Evolutionary conservation across 2,113 vertebrate genomes (phyloP).

Genomic region (Canis aureus): DNA sequence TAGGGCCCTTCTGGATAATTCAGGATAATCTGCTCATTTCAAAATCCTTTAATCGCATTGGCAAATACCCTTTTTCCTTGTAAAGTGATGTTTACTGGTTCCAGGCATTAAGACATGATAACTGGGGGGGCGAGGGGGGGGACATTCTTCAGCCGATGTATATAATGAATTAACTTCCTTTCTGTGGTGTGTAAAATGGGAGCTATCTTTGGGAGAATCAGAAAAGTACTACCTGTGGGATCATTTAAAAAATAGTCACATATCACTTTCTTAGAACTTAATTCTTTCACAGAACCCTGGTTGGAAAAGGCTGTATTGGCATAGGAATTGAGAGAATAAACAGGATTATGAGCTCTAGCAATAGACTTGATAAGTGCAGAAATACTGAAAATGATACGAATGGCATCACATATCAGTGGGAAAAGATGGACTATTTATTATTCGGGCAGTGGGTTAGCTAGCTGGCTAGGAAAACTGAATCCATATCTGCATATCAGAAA

Average conservation of each 20-base stretch:
- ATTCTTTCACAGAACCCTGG: background rate
- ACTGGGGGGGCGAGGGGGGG: background rate
- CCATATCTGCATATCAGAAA: background rate
- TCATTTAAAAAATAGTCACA: background rate
- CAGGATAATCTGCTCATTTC: background rate
- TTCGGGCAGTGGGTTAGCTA: background rate
- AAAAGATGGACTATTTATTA: background rate
- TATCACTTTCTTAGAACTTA: slow-evolving; percentile 3
- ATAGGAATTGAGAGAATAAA: background rate
- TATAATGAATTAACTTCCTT: background rate
- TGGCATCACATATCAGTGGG: background rate
- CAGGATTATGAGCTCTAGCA: background rate
- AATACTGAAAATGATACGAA: slow-evolving; percentile 16
- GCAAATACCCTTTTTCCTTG: background rate
- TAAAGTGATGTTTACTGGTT: background rate
- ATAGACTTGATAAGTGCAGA: background rate
- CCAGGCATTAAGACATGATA: background rate
- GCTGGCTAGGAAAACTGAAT: background rate
- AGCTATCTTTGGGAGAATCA: background rate
- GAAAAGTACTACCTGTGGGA: background rate
- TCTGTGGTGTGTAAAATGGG: background rate
- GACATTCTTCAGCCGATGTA: background rate
- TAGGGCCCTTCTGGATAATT: background rate
- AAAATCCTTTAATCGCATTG: background rate
- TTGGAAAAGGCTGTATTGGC: background rate